phyloP scores from a whole-genome alignment of 2,888 invertebrate genomes.

The Tipula unca region DNA sequence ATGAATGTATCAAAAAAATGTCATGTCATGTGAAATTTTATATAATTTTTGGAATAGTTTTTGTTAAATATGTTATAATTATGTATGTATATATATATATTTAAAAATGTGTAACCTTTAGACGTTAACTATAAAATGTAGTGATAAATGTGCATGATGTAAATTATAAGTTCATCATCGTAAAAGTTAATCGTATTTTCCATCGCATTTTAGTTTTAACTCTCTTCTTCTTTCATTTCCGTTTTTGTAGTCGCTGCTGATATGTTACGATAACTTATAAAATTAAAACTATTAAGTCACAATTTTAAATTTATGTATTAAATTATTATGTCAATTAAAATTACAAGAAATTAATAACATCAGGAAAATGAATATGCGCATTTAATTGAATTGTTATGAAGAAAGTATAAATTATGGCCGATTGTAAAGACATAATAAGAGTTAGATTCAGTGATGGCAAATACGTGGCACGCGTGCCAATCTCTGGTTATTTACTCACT shows the following conservation, averaged over 20 bases:
- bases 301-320: neutral
- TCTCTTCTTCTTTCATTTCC: neutral
- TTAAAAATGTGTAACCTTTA: neutral
- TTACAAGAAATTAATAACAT: neutral
- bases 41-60: neutral
- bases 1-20: neutral
- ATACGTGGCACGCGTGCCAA: no score
- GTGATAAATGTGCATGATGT: no score
- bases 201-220: neutral
- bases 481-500: no score
- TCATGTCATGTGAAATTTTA: slow-evolving; percentile 8
- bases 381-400: neutral
- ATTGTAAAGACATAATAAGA: no score
- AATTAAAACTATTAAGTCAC: no score
- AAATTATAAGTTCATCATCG: no score
- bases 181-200: no score
- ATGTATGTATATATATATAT: no score
- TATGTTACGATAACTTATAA: neutral
- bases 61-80: neutral
- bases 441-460: no score
- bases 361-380: neutral
- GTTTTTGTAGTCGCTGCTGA: neutral
- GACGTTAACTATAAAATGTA: no score
- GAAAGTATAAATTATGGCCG: neutral
- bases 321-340: neutral